phyloP scores from a whole-genome alignment of 2,888 invertebrate genomes.

The Pegoplata infirma region DNA sequence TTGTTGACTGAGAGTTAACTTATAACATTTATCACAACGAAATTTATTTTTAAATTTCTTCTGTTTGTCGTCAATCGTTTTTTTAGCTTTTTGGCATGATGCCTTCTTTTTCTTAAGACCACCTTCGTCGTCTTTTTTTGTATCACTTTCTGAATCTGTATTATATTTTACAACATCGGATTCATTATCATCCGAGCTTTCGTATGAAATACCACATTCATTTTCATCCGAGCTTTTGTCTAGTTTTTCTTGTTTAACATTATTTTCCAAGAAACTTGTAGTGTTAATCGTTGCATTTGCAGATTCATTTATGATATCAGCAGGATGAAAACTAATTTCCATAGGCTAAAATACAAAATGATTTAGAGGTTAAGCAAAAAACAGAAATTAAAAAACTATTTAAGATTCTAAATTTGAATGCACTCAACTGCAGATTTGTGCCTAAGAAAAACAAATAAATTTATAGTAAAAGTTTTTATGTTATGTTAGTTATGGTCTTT shows the following conservation, averaged over 20 bases:
- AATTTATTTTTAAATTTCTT: slow-evolving; percentile 61
- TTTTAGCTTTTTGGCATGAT: neutral
- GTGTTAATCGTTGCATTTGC: neutral
- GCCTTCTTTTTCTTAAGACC: no score
- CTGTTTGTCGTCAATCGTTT: slow-evolving; percentile 18
- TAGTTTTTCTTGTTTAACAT: neutral
- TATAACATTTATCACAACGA: slow-evolving; percentile 56
- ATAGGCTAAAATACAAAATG: neutral
- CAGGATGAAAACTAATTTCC: neutral
- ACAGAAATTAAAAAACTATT: no score
- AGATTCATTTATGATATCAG: neutral
- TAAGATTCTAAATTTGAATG: no score
- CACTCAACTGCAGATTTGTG: no score
- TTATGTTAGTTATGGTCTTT: no score
- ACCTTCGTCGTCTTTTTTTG: neutral
- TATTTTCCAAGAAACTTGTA: neutral
- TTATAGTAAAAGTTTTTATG: no score
- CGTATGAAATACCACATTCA: neutral
- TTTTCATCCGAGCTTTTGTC: neutral
- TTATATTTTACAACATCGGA: no score
- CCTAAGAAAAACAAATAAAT: no score
- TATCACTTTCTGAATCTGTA: neutral
- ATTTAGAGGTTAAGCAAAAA: no score
- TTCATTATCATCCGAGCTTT: no score
- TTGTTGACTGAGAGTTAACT: slow-evolving; percentile 22